phyloP scores from a whole-genome alignment of 2,888 invertebrate species.

The Apantesis nais region DNA sequence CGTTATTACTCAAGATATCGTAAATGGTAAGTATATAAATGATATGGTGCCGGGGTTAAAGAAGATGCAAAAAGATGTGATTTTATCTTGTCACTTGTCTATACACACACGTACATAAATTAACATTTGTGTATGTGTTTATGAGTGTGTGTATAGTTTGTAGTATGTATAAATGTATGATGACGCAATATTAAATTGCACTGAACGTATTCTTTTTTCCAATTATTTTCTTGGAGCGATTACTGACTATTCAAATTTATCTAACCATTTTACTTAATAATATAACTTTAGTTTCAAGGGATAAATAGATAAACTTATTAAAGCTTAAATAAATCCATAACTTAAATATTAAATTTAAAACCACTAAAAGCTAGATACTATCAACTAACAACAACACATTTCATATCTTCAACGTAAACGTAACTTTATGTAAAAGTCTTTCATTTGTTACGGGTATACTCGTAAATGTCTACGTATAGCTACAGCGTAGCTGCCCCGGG shows the following conservation, averaged over 20 bases:
- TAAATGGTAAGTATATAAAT: no score
- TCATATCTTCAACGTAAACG: background rate
- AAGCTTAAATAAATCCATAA: no score
- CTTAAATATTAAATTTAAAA: no score
- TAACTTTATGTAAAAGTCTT: background rate
- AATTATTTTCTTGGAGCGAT: no score
- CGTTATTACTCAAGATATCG: no score
- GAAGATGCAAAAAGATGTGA: background rate
- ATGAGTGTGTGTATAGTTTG: no score
- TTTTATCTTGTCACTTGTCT: background rate
- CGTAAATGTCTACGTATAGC: conserved; percentile 9
- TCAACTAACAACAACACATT: background rate
- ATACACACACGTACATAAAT: no score
- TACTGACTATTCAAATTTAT: background rate
- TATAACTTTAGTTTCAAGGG: background rate
- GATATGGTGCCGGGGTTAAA: background rate
- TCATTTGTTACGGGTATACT: background rate
- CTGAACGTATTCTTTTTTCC: no score
- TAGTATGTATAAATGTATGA: no score
- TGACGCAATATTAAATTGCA: no score
- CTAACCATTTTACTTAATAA: background rate
- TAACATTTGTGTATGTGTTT: no score
- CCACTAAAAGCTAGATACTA: background rate
- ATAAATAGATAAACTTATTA: no score
- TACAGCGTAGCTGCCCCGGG: conserved; percentile 41